Conservation (phyloP, 2,797 vertebrate species). For the Paguma larvata region DNA sequence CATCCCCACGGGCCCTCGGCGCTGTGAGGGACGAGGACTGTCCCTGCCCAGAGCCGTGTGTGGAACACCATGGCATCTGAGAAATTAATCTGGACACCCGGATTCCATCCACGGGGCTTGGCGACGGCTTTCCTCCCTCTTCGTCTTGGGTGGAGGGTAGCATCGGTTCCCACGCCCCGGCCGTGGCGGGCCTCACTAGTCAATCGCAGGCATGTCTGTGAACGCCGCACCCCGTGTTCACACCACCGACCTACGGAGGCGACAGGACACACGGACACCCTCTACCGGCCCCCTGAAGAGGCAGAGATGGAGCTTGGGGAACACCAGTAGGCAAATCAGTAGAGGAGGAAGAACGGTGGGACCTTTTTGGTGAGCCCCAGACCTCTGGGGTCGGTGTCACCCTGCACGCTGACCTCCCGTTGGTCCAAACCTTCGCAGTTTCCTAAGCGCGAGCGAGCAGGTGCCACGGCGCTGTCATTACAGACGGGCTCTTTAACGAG, state of each 20-base stretch:
- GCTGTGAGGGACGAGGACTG: neutral
- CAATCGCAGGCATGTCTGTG: neutral
- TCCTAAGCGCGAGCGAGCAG: neutral
- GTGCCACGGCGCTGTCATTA: neutral
- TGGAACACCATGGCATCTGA: neutral
- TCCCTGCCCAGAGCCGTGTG: too few relatives aligned
- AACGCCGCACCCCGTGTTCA: fast-evolving
- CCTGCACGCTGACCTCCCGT: neutral
- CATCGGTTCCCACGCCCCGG: fast-evolving
- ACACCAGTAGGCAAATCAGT: too few relatives aligned
- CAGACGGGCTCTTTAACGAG: conserved; percentile 63
- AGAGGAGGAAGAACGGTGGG: neutral
- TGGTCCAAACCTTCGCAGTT: conserved; percentile 10
- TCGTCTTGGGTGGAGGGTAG: too few relatives aligned
- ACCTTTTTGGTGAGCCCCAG: neutral
- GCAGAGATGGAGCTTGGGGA: too few relatives aligned
- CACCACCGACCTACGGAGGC: fast-evolving
- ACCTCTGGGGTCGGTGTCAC: too few relatives aligned
- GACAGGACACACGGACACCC: too few relatives aligned
- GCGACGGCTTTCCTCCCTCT: too few relatives aligned
- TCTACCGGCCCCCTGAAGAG: neutral
- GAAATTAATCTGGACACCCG: neutral
- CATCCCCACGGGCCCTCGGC: neutral
- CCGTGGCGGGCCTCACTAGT: neutral
- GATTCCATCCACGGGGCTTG: neutral